A percentile compares a stretch with the other conserved stretches of the same genome.
Conservation (phyloP, 2,797 vertebrate genomes). For the Petrocephalus sullivani region DNA sequence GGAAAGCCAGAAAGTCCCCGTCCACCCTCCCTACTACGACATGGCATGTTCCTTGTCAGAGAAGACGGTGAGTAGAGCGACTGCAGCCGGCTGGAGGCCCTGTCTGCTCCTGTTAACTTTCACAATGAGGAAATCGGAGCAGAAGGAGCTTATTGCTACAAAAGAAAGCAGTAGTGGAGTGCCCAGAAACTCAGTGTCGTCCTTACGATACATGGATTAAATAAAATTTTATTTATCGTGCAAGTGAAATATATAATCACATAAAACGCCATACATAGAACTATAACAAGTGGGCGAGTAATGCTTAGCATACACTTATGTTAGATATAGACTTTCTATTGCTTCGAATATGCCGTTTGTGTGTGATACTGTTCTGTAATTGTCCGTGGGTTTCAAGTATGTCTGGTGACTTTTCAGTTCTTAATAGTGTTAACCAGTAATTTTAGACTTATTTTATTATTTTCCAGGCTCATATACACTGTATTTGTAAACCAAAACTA, state of each 20-base stretch:
- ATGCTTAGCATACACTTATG: neutral
- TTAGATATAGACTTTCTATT: neutral
- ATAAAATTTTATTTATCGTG: neutral
- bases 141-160: neutral
- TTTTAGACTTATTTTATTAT: neutral
- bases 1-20: conserved; percentile 49
- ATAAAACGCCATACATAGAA: neutral
- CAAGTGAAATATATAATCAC: neutral
- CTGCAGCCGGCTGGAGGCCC: neutral
- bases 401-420: neutral
- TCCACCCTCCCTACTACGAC: conserved; percentile 57
- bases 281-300: neutral
- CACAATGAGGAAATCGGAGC: neutral
- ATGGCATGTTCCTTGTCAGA: conserved; percentile 44
- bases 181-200: neutral
- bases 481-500: neutral
- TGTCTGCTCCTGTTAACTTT: neutral
- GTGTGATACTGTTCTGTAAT: neutral
- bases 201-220: neutral
- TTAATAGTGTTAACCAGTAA: neutral
- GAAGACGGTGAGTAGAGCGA: conserved; percentile 52
- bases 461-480: neutral
- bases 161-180: neutral
- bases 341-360: neutral
- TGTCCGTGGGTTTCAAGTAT: neutral